These are phyloP conservation scores for Luscinia megarhynchos DNA, from an alignment of 2,797 vertebrate species.

Conservation along the genomic window DNA sequence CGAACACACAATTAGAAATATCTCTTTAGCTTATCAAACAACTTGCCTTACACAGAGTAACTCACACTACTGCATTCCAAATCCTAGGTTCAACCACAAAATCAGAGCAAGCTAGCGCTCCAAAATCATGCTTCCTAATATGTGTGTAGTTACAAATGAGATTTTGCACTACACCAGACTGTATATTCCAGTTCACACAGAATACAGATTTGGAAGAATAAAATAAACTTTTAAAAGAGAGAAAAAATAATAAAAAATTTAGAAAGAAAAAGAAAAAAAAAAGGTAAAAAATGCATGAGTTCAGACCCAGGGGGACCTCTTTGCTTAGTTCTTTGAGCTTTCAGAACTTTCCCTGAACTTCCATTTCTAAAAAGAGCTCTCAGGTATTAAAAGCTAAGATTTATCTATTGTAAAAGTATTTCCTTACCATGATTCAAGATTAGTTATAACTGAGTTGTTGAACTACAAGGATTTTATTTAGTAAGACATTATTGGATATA, in stretches of 20 bases:
- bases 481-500: not conserved
- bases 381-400: not conserved
- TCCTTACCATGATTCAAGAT: not conserved
- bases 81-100: not conserved
- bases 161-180: not conserved
- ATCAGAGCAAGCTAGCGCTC: not conserved
- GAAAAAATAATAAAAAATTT: not conserved
- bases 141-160: fast-evolving
- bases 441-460: not conserved
- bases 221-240: not conserved
- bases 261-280: not conserved
- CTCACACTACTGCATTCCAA: not conserved
- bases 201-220: not conserved
- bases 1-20: not conserved
- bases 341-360: not conserved
- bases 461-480: not conserved
- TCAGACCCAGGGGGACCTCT: not conserved
- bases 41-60: not conserved
- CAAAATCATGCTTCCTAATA: not conserved
- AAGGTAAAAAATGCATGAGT: not conserved
- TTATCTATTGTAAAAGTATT: not conserved
- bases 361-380: not conserved
- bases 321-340: not conserved
- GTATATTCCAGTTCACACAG: not conserved
- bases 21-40: not conserved